Evolutionary conservation across 2,113 vertebrate species (phyloP).

Genomic region (Toxotes chatareus): DNA sequence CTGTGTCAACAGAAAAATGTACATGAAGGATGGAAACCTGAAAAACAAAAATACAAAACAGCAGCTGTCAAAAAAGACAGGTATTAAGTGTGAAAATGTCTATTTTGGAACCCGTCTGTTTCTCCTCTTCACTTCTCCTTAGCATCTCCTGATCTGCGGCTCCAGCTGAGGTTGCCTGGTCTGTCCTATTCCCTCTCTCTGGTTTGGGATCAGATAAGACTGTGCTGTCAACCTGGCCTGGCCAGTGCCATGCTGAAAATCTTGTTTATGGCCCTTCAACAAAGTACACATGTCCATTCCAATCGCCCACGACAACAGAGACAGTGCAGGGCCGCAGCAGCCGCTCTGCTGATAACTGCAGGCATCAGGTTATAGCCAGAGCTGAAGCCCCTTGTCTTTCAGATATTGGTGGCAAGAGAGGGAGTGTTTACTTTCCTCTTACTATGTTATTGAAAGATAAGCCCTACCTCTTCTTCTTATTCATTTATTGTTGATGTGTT

Average conservation of each 20-base stretch:
- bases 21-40: constrained; percentile 17
- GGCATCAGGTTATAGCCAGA: constrained; percentile 39
- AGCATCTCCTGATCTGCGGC: constrained; percentile 60
- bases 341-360: constrained; percentile 67
- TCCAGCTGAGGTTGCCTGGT: constrained; percentile 48
- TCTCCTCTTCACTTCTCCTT: constrained; percentile 39
- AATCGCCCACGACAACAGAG: constrained; percentile 61
- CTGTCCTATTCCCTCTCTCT: constrained; percentile 39
- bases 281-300: constrained; percentile 68
- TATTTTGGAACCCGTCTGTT: constrained; percentile 33
- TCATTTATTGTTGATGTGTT: constrained; percentile 21
- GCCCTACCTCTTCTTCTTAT: constrained; percentile 38
- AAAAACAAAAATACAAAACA: constrained; percentile 27
- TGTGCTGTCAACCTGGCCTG: constrained; percentile 66
- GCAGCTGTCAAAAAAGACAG: constrained; percentile 29
- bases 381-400: constrained; percentile 59
- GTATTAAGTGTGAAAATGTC: constrained; percentile 41
- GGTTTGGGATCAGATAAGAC: constrained; percentile 75
- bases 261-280: constrained; percentile 79
- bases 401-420: constrained; percentile 45
- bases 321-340: constrained; percentile 48
- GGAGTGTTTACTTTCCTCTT: constrained; percentile 52
- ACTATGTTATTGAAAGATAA: constrained; percentile 62
- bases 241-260: constrained; percentile 62
- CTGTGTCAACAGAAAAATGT: constrained; percentile 10